Conservation (phyloP, 2,113 vertebrate species). For the Corythoichthys haematopterus region DNA sequence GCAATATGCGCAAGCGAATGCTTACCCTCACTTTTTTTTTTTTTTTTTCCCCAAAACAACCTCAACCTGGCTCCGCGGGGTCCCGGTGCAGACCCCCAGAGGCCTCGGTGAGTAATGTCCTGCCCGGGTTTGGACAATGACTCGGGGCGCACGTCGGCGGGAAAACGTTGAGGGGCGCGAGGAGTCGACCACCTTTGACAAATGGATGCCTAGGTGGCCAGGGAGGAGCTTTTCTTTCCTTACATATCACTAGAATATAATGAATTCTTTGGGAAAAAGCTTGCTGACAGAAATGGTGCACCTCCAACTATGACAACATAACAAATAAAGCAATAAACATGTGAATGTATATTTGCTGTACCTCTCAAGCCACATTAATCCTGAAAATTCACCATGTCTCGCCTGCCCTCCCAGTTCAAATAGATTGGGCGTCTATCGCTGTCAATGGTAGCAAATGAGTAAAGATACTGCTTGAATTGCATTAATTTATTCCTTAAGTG, state of each 20-base stretch:
- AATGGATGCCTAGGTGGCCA: conserved; percentile 84
- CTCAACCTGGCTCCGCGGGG: conserved; percentile 15
- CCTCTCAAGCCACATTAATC: too few species aligned
- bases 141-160: conserved; percentile 68
- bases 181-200: conserved; percentile 83
- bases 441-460: too few species aligned
- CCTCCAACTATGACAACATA: too few species aligned
- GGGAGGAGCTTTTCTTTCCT: conserved; percentile 71
- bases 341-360: too few species aligned
- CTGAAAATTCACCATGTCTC: too few species aligned
- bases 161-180: conserved; percentile 66
- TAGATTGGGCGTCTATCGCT: too few species aligned
- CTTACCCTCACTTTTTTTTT: conserved; percentile 17
- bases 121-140: conserved; percentile 88
- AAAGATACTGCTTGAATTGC: too few species aligned
- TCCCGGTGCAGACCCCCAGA: conserved; percentile 37
- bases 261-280: conserved; percentile 69
- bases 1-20: neutral
- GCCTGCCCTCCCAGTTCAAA: too few species aligned
- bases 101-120: conserved; percentile 89
- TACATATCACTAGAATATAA: conserved; percentile 47
- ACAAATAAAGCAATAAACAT: too few species aligned
- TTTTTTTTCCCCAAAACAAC: conserved; percentile 11
- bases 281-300: too few species aligned
- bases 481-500: neutral